A percentile compares a stretch with the other conserved stretches of the same genome.
These are phyloP conservation scores for Tetragonula carbonaria DNA, from an alignment of 2,888 invertebrate genomes.

Conservation along the genomic window DNA sequence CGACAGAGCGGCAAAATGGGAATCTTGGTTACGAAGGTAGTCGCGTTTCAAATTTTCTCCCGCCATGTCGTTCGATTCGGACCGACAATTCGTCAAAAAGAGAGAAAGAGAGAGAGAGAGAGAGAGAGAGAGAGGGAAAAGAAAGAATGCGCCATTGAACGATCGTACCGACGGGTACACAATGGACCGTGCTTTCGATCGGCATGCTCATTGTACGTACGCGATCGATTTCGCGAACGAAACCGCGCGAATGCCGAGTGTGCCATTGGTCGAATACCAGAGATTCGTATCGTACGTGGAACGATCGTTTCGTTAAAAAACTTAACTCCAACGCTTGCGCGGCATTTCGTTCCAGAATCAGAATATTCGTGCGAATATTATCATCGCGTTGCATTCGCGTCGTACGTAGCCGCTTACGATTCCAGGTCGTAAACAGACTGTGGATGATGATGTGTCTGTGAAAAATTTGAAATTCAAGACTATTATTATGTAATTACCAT, in stretches of 20 bases:
- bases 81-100: background rate
- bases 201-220: background rate
- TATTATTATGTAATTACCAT: too few species aligned
- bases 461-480: too few species aligned
- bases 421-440: too few species aligned
- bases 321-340: background rate
- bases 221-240: background rate
- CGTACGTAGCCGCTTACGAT: too few species aligned
- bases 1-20: conserved; percentile 34
- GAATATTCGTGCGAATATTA: too few species aligned
- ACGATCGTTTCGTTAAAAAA: background rate
- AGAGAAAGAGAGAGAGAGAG: background rate
- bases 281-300: background rate
- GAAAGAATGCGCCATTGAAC: conserved; percentile 4
- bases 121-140: background rate
- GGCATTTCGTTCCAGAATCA: background rate
- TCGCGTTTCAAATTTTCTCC: background rate
- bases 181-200: background rate
- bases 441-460: too few species aligned
- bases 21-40: conserved; percentile 16
- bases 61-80: background rate
- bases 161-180: background rate
- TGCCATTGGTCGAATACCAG: background rate
- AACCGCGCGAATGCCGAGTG: background rate
- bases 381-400: too few species aligned